Evolutionary conservation across 2,888 invertebrate genomes (phyloP), one percentile per base, ranked within the genome.

Genomic region (Pristionchus mayeri): DNA sequence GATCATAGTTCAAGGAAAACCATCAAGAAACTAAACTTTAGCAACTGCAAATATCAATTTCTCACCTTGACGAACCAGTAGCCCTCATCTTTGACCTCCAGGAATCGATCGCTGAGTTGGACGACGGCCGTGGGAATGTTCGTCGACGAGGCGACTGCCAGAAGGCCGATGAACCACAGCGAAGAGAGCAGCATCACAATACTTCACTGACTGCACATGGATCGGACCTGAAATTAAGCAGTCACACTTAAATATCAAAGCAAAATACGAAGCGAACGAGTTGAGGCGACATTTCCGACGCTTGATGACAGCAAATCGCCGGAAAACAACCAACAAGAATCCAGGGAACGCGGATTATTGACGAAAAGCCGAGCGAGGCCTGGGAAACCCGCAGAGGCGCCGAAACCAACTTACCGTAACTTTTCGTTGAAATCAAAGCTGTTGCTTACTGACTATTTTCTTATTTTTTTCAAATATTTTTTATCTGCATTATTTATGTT

Each of bases 21-120:
- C n/a, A n/a, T n/a, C n/a, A n/a, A n/a, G n/a, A n/a, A n/a, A n/a
- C n/a, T n/a, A n/a, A n/a, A n/a, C n/a, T n/a, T n/a, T n/a, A n/a
- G n/a, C n/a, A n/a, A n/a, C n/a, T n/a, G n/a, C n/a, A n/a, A n/a
- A n/a, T n/a, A n/a, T n/a, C 63, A 30, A 3, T 11, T 27, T 27
- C 30, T 9, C n/a, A 91, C 92, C 87, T 91, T 87, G n/a, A 92
- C 89, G 85, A 92, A 90, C 92, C 92, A 92, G 84, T 90, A 88
- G 57, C 92, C 92, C 37, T 91, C 87, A 85, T 92, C 87, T 86
- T 89, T 91, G 1, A 92, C 91, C 11, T 92, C 92, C 60, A 91
- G 37, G 86, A 92, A 92, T 48, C 87, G 87, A 11, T 92, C 92
- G 84, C 89, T 92, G 78, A 92, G 84, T 34, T 92, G 92, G 13